Evolutionary conservation across 2,113 vertebrate genomes (phyloP).

Genomic region (Stomatorhinus ivindoensis): DNA sequence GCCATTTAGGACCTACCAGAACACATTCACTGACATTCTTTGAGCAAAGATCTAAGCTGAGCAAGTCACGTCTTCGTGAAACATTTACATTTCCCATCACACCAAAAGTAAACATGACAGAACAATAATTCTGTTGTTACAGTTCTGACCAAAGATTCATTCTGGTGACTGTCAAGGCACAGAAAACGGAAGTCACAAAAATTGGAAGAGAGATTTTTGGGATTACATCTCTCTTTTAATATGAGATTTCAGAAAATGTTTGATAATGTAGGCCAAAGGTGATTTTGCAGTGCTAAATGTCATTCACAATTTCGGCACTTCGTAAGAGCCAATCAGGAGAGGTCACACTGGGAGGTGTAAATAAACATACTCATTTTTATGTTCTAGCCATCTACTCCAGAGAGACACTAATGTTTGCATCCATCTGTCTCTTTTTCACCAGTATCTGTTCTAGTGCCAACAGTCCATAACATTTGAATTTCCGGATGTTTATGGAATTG

Average conservation of each 20-base stretch:
- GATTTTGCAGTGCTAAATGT: not conserved
- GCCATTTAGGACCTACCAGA: not conserved
- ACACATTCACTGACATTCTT: not conserved
- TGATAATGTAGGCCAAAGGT: not conserved
- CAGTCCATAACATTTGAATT: not conserved
- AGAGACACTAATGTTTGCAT: not conserved
- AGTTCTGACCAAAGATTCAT: not conserved
- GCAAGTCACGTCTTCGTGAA: not conserved
- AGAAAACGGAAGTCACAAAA: not conserved
- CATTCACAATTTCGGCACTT: not conserved
- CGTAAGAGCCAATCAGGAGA: not conserved
- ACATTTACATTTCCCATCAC: not conserved
- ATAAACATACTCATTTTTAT: not conserved
- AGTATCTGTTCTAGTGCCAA: not conserved
- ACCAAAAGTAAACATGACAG: not conserved
- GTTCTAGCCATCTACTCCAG: not conserved
- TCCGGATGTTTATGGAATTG: not conserved
- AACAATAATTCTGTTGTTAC: not conserved
- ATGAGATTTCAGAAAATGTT: not conserved
- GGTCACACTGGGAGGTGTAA: not conserved
- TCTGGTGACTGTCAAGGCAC: not conserved
- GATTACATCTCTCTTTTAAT: not conserved
- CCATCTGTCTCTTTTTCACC: not conserved
- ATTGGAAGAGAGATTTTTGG: not conserved
- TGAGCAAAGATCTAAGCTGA: not conserved